A percentile compares a stretch with the other conserved stretches of the same genome.
These are phyloP conservation scores for Antigone vipio DNA, from an alignment of 2,113 vertebrate species.

Conservation along the genomic window DNA sequence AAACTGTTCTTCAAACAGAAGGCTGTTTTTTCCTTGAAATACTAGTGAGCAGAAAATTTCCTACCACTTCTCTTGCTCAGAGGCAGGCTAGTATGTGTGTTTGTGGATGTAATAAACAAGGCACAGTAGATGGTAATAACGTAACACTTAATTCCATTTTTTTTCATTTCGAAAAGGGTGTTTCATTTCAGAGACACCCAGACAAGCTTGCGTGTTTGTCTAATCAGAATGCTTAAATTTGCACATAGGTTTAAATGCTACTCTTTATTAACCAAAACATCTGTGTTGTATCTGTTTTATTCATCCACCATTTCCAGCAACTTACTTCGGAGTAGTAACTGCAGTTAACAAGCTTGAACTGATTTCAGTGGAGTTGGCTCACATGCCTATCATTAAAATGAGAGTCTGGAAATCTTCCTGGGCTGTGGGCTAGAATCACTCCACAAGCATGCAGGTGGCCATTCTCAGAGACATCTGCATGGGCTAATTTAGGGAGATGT, in stretches of 20 bases:
- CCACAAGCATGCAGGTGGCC: not conserved
- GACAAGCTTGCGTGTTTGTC: not conserved
- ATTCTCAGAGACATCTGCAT: not conserved
- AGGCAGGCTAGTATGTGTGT: not conserved
- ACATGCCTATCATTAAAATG: not conserved
- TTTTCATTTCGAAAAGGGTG: not conserved
- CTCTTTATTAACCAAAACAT: not conserved
- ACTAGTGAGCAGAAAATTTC: not conserved
- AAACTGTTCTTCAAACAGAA: not conserved
- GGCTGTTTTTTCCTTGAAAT: not conserved
- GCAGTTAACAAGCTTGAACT: not conserved
- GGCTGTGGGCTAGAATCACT: not conserved
- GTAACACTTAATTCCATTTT: not conserved
- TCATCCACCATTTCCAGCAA: not conserved
- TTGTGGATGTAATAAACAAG: not conserved
- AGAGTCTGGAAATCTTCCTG: not conserved
- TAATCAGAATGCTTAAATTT: not conserved
- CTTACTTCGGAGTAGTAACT: not conserved
- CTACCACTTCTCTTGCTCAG: not conserved
- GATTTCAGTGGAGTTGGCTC: not conserved
- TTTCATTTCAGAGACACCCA: not conserved
- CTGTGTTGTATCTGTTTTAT: not conserved
- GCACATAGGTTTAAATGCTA: not conserved
- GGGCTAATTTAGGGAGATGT: not conserved
- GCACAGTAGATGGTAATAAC: not conserved